Evolutionary conservation across 2,797 vertebrate genomes (phyloP).

Genomic region (Coregonus suidteri): DNA sequence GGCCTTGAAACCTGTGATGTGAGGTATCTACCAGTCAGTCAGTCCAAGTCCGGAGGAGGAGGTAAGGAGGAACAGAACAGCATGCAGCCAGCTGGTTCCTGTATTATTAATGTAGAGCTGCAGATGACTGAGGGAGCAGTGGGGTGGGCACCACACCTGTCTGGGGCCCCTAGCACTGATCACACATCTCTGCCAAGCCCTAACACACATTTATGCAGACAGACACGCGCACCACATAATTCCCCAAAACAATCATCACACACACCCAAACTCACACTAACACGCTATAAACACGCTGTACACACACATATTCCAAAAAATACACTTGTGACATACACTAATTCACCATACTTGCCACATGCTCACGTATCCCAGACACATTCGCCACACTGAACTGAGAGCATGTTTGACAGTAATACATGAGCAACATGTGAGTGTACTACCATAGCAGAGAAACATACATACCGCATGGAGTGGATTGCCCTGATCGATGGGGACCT

Average conservation of each 20-base stretch:
- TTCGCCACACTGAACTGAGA: not conserved
- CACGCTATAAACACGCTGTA: not conserved
- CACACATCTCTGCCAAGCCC: not conserved
- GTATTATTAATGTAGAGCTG: constrained; percentile 48
- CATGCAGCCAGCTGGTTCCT: constrained; percentile 42
- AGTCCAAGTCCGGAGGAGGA: constrained; percentile 25
- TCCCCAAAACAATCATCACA: not conserved
- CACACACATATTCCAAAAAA: too few relatives aligned
- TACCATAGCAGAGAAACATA: constrained; percentile 47
- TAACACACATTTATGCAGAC: not conserved
- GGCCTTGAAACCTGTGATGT: not conserved
- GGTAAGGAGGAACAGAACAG: constrained; percentile 11
- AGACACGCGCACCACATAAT: not conserved
- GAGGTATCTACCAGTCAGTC: constrained; percentile 22
- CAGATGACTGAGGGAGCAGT: not conserved
- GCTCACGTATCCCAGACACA: not conserved
- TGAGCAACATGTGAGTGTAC: not conserved
- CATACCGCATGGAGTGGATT: constrained; percentile 94
- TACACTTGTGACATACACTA: too few relatives aligned
- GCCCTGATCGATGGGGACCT: constrained; percentile 95
- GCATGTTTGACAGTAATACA: not conserved
- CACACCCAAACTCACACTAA: not conserved
- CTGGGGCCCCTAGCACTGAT: not conserved
- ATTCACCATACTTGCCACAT: not conserved
- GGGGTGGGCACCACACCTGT: constrained; percentile 36